Evolutionary conservation across 2,888 invertebrate genomes (phyloP).

Genomic region (Psococerastis gibbosa): DNA sequence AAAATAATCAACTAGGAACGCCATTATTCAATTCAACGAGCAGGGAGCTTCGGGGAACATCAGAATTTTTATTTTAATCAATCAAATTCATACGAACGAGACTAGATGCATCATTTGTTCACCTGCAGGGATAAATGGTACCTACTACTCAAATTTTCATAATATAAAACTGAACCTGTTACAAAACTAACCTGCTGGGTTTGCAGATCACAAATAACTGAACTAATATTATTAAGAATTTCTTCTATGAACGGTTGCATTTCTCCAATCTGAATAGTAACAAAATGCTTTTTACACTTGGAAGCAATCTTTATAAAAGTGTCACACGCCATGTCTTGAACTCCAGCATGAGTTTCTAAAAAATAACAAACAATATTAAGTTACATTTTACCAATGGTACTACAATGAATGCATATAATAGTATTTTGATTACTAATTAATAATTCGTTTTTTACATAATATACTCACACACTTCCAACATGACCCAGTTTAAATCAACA

Average conservation of each 20-base stretch:
- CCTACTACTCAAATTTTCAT: no score
- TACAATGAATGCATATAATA: background rate
- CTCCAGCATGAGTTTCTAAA: conserved; percentile 94
- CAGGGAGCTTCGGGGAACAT: no score
- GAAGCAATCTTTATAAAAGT: conserved; percentile 99
- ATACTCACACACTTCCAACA: no score
- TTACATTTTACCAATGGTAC: background rate
- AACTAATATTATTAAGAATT: conserved; percentile 86
- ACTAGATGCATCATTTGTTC: no score
- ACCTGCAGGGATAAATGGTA: no score
- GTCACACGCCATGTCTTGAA: conserved; percentile 99
- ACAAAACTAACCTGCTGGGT: conserved; percentile 87
- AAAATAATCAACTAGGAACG: no score
- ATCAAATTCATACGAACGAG: background rate
- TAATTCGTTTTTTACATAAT: no score
- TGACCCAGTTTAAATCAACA: no score
- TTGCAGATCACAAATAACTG: conserved; percentile 96
- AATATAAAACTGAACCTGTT: no score
- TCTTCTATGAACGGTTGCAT: conserved; percentile 97
- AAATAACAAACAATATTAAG: conserved; percentile 12
- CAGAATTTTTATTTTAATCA: no score
- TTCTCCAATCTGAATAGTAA: conserved; percentile 89
- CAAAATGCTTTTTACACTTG: conserved; percentile 96
- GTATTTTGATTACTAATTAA: background rate
- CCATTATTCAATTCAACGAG: no score